Evolutionary conservation across 1,140 invertebrate genomes (phyloP), one percentile per base, ranked within the genome.

Genomic region (Drosophila lini): DNA sequence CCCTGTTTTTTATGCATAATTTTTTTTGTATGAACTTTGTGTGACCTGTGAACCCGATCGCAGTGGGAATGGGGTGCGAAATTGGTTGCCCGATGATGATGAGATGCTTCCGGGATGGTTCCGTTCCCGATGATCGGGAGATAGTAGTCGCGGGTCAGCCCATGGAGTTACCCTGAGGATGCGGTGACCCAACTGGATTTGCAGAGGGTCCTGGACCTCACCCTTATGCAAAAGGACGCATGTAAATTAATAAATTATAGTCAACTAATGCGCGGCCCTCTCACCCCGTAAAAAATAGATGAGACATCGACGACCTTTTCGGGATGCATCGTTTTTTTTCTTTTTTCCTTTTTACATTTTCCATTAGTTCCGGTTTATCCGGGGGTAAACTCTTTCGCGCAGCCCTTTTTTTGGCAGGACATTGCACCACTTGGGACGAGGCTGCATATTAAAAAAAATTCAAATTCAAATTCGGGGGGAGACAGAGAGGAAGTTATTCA

Each of bases 171-270:
- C 84, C 84, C 84, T 48, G 80, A 89, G 89, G 86, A 82, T 90
- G 86, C 81, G 86, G 81, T 80, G 53, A 65, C 69, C 74, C 74
- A 68, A 81, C 48, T 55, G 53, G 31, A 22, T 50, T 28, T 5
- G 47, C 15, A 10, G 15, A 28, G n/a, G 40, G 31, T 34, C 36
- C 50, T 34, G 50, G 16, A 52, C 50, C 48, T 41, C 42, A 45
- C 64, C 74, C 75, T 64, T 42, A 48, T 53, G 80, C 83, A 88
- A 83, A 81, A 88, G 83, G 79, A 86, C 82, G 83, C 73, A 88
- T 88, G 83, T 88, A 88, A 88, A 88, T 88, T 88, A 88, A 88
- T 89, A 89, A 83, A 89, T 89, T 88, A 88, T 80, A 83, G 84
- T 80, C 83, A 88, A 88, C 83, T 88, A 88, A 88, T 88, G 84